Conservation (phyloP, 2,888 invertebrate genomes). For the Ramazzottius varieornatus region DNA sequence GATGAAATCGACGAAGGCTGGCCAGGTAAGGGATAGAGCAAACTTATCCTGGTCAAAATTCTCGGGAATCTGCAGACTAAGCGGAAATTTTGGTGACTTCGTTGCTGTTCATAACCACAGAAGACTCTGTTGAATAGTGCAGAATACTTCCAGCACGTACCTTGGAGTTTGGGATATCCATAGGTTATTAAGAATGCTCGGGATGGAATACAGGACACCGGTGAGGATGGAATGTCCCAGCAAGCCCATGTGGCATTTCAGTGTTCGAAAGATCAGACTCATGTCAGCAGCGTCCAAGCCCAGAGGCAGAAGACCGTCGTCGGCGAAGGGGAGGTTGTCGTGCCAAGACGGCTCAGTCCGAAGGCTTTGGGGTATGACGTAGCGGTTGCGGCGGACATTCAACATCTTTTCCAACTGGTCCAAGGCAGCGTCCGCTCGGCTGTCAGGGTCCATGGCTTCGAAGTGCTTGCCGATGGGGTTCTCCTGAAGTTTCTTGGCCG, state of each 20-base stretch:
- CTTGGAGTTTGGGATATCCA: background rate
- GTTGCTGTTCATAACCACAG: no score
- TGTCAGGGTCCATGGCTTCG: background rate
- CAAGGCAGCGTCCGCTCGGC: background rate
- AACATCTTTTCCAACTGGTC: constrained; percentile 1
- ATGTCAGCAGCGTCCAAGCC: no score
- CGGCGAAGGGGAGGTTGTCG: background rate
- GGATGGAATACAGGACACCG: background rate
- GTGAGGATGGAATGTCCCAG: background rate
- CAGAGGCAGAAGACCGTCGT: background rate
- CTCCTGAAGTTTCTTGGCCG: background rate
- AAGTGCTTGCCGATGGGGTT: constrained; percentile 2
- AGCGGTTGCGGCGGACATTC: background rate
- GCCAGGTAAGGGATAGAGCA: background rate
- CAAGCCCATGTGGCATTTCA: no score
- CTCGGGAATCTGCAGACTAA: background rate
- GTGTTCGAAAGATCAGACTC: no score
- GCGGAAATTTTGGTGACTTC: no score
- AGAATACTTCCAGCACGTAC: background rate
- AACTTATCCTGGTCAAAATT: background rate
- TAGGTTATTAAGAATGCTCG: background rate
- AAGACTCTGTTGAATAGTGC: no score
- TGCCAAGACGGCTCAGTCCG: background rate
- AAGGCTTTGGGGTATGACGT: background rate
- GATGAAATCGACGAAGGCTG: background rate